A percentile compares a stretch with the other conserved stretches of the same genome.
These are phyloP conservation scores for Pammene aurita DNA, from an alignment of 2,888 invertebrate species.

Conservation along the genomic window DNA sequence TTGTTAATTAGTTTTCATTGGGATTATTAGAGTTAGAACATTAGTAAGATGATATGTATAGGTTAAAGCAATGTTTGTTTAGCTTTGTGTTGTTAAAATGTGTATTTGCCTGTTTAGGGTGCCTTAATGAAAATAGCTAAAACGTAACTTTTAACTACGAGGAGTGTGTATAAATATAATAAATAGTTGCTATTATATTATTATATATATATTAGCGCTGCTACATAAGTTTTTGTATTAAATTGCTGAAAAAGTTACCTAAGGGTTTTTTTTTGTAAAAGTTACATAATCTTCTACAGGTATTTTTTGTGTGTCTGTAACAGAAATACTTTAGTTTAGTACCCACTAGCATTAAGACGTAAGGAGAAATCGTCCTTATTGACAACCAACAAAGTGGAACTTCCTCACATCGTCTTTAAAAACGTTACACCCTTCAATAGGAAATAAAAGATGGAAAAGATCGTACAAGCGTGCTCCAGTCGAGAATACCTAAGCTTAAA, in stretches of 20 bases:
- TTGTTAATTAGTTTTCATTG: conserved; percentile 15
- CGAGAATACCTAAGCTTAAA: conserved; percentile 13
- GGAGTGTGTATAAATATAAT: too few relatives aligned
- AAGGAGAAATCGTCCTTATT: not conserved
- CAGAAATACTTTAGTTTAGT: too few relatives aligned
- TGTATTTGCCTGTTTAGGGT: not conserved
- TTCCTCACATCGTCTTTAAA: not conserved
- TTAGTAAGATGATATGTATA: not conserved
- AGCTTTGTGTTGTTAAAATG: too few relatives aligned
- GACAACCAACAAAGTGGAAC: not conserved
- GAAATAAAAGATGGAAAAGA: conserved; percentile 1
- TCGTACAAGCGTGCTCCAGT: conserved; percentile 6
- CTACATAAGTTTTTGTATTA: too few relatives aligned
- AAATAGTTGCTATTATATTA: too few relatives aligned
- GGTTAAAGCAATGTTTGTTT: not conserved
- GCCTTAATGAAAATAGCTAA: not conserved
- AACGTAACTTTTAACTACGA: too few relatives aligned
- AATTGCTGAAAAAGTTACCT: too few relatives aligned
- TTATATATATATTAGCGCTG: too few relatives aligned
- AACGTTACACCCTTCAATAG: not conserved
- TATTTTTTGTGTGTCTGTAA: too few relatives aligned
- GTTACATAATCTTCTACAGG: too few relatives aligned
- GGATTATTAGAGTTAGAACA: not conserved
- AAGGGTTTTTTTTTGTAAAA: too few relatives aligned
- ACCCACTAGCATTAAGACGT: not conserved